Conservation (phyloP, 2,797 vertebrate species). For the Varecia variegata region DNA sequence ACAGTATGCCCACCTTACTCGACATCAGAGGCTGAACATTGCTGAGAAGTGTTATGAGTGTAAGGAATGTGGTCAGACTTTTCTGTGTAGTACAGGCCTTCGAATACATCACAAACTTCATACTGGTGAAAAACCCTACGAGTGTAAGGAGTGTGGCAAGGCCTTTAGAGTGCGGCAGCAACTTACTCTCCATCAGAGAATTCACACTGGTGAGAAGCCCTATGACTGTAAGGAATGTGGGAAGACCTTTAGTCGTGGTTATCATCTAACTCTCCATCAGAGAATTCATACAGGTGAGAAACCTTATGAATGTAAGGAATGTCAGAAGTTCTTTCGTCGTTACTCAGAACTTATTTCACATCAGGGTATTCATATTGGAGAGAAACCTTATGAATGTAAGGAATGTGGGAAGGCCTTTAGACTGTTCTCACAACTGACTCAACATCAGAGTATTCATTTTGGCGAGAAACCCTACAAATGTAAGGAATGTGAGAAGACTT, state of each 20-base stretch:
- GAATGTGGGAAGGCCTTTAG: conserved; percentile 79
- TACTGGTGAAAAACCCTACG: conserved; percentile 70
- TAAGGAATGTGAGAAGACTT: conserved; percentile 70
- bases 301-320: conserved; percentile 73
- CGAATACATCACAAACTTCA: conserved; percentile 76
- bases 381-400: conserved; percentile 77
- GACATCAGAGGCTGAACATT: conserved; percentile 68
- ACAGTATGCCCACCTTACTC: conserved; percentile 69
- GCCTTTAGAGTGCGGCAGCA: conserved; percentile 73
- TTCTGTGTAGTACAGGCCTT: conserved; percentile 76
- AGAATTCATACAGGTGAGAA: conserved; percentile 70
- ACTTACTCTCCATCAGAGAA: conserved; percentile 70
- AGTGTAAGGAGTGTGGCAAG: conserved; percentile 76
- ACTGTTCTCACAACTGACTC: conserved; percentile 74
- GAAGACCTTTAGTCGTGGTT: conserved; percentile 68
- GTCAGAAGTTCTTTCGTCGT: conserved; percentile 71
- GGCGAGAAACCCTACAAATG: conserved; percentile 75
- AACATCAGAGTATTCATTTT: conserved; percentile 77
- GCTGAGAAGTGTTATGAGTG: conserved; percentile 65
- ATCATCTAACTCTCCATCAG: conserved; percentile 69
- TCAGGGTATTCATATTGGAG: conserved; percentile 74
- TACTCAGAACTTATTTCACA: conserved; percentile 77
- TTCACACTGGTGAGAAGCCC: conserved; percentile 76
- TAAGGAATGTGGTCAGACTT: conserved; percentile 74
- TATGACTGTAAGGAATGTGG: conserved; percentile 73